phyloP scores from a whole-genome alignment of 1,140 invertebrate species.

The Triops cancriformis region DNA sequence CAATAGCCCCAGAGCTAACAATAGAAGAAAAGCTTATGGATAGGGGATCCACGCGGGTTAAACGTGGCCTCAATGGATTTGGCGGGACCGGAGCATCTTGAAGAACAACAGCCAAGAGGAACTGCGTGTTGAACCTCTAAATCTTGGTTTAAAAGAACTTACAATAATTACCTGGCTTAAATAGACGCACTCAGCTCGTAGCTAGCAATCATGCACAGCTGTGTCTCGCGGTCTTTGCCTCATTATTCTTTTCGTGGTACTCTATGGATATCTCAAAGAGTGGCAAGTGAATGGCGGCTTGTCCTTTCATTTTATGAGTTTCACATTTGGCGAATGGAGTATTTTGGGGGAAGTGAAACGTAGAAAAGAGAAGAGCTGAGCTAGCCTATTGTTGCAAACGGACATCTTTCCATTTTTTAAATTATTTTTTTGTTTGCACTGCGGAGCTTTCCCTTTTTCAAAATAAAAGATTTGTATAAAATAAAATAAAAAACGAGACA shows the following conservation, averaged over 20 bases:
- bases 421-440: neutral
- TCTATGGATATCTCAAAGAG: neutral
- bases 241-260: neutral
- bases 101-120: neutral
- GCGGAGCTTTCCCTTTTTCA: no score
- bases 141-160: neutral
- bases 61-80: neutral
- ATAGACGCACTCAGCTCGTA: neutral
- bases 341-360: neutral
- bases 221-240: neutral
- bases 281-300: neutral
- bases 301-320: neutral
- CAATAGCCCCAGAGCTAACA: neutral
- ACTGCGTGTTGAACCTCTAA: constrained; percentile 1
- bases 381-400: neutral
- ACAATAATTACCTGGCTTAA: neutral
- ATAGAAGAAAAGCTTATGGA: neutral
- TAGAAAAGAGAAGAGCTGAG: neutral
- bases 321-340: neutral
- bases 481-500: neutral
- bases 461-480: no score
- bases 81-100: neutral
- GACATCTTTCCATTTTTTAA: no score
- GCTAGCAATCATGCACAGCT: neutral
- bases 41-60: neutral